Base-by-base conservation (phyloP, 2,797 vertebrate genomes). In the Gymnocypris eckloni region DNA sequence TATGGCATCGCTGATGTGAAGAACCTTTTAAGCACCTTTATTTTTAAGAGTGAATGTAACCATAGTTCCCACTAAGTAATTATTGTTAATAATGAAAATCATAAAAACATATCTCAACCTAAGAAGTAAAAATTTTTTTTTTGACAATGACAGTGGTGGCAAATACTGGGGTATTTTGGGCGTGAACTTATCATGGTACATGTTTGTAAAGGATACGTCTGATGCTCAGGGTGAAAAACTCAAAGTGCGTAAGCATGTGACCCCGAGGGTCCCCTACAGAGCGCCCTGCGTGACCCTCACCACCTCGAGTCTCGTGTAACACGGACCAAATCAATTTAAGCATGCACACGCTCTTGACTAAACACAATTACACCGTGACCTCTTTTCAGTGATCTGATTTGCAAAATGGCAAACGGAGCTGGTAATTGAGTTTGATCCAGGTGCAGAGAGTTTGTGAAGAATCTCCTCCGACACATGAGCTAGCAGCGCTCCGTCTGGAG, bases 391-490 rank as follows among this genome's bases (percentile, higher is more conserved):
- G 75, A 88, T 83, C 69, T 79, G 75, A 88, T 86, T 86, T 83
- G 75, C 39, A 73, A 82, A 86, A 78, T 82, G 75, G 73, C 73
- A 71, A 71, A 84, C 73, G 84, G 77, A 70, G 72, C 77, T 2
- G 59, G 80, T 70, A 83, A 83, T 71, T 76, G 75, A 85, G 84
- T 88, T 86, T 88, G 33, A 72, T 71, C 79, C 73, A 82, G 87
- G 82, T 45, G 43, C 9, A 45, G 9, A 45, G 43, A 45, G 43
- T 45, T 2, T 2, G 43, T 73, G 77, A 84, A 87, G 83, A 45
- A 76, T 66, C 86, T 91, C 93, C 87, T 85, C 91, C 88, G 89
- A 90, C 90, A 88, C 85, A 90, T 89, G 90, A 89, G 86, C 89
- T 89, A 48, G 91, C 75, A 81, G 87, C 79, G 81, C 66, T 71